These are phyloP conservation scores for Odontothrips loti DNA, from an alignment of 2,888 invertebrate genomes.

Conservation along the genomic window DNA sequence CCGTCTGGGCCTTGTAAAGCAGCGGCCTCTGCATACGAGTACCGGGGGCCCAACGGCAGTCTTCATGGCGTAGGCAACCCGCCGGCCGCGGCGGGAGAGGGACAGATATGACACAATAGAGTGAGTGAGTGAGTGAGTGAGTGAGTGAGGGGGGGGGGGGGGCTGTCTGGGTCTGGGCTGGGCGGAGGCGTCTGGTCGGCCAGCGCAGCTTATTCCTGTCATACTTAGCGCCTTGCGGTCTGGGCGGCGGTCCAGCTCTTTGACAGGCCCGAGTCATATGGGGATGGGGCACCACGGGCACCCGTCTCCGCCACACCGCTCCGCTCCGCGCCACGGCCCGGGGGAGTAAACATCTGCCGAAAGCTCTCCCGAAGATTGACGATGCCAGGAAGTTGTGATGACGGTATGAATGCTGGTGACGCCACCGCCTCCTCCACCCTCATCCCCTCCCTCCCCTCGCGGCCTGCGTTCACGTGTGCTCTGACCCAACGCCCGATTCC, in stretches of 20 bases:
- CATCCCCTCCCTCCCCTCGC: too few species aligned
- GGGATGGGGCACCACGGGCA: neutral
- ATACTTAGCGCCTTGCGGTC: slow-evolving; percentile 11
- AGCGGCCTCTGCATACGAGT: too few species aligned
- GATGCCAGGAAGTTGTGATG: slow-evolving; percentile 9
- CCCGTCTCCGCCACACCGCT: neutral
- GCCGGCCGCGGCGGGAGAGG: neutral
- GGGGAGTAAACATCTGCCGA: slow-evolving; percentile 19
- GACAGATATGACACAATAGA: neutral
- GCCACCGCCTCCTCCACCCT: too few species aligned
- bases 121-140: neutral
- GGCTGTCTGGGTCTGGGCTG: neutral
- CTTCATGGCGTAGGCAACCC: too few species aligned
- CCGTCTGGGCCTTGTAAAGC: neutral
- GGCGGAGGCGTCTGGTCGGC: neutral
- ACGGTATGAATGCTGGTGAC: neutral
- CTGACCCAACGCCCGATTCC: too few species aligned
- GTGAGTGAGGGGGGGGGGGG: neutral
- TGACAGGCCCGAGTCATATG: slow-evolving; percentile 8
- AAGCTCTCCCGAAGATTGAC: slow-evolving; percentile 21
- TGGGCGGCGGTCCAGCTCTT: slow-evolving; percentile 1
- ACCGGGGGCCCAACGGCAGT: too few species aligned
- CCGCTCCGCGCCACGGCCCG: neutral
- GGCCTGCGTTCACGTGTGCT: too few species aligned
- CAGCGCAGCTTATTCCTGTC: slow-evolving; percentile 1